Evolutionary conservation across 1,140 invertebrate genomes (phyloP).

Genomic region (Eubasilissa regina): DNA sequence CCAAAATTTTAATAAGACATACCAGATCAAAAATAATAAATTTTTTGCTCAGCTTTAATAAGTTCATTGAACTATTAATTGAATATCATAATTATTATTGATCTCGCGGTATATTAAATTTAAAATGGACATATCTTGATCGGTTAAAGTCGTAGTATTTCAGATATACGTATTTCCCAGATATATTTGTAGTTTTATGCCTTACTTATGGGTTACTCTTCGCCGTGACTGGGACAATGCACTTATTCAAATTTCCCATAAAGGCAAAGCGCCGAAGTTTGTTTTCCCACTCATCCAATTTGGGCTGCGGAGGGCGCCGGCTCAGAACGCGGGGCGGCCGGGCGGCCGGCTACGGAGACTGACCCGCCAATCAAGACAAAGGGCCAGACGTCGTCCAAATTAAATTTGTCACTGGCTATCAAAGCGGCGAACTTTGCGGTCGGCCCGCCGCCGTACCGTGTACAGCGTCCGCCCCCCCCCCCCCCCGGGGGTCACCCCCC

Average conservation of each 20-base stretch:
- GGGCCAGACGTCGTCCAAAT: constrained; percentile 48
- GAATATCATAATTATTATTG: too few species aligned
- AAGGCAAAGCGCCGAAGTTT: constrained; percentile 37
- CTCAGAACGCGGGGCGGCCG: background rate
- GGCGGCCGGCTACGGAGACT: background rate
- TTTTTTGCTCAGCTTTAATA: too few species aligned
- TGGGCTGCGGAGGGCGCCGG: background rate
- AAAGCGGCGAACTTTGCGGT: constrained; percentile 46
- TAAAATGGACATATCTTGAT: too few species aligned
- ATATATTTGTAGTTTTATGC: too few species aligned
- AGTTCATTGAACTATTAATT: too few species aligned
- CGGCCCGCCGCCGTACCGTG: background rate
- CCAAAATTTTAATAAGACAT: too few species aligned
- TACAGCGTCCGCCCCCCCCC: background rate
- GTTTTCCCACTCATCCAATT: constrained; percentile 49
- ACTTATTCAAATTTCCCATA: constrained; percentile 48
- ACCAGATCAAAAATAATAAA: too few species aligned
- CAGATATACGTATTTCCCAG: too few species aligned
- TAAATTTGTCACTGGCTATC: constrained; percentile 57
- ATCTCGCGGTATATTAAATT: too few species aligned
- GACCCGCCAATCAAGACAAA: constrained; percentile 54
- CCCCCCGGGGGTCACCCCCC: background rate
- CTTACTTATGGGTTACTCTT: background rate
- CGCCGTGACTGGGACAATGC: background rate
- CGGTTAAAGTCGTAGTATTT: too few species aligned